Base-by-base conservation (phyloP, 2,797 vertebrate genomes). In the Brachyrhaphis roseni region DNA sequence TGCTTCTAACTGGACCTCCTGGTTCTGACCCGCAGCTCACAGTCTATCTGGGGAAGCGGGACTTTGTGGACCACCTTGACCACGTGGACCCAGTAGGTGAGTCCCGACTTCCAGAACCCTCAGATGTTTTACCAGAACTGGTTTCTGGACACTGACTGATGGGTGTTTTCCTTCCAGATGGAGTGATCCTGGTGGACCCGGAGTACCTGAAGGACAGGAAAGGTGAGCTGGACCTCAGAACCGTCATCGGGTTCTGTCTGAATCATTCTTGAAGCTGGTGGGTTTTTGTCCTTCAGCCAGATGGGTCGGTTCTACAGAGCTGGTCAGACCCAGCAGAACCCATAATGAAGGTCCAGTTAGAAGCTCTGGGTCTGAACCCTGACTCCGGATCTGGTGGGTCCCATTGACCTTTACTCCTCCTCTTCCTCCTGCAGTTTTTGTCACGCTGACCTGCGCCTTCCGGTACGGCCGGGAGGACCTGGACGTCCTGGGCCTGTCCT, bases 391-490 rank as follows among this genome's bases (percentile, higher is more conserved):
- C 34, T 39, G 62, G 31, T 66, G 15, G 5, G 62, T 8, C 62
- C 62, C 1, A 2, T 10, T 36, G 2, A 66, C 13, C 20, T 12
- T 8, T 55, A 13, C 53, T n/a, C n/a, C 16, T 81, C 55, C 8
- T 77, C 55, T n/a, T 81, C 74, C 31, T 79, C 75, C 71, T 26
- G 1, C 81, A 99, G 98, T 98, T 71, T 99, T 98, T 0, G 98
- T 99, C 91, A 99, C 98, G 0, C 85, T 99, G 93, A 99, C 98
- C 62, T 99, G 98, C 78, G 98, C 98, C 15, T 99, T 99, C 85
- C 97, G 98, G 49, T 99, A 99, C 0, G 98, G 98, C 77, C 98
- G 98, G 0, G 98, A 99, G 90, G 98, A 99, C 91, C 95, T 99
- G 90, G 98, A 99, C 0, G 98, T 99, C 31, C 94, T 99, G 82